Conservation (phyloP, 2,113 vertebrate species). For the Colossoma macropomum region DNA sequence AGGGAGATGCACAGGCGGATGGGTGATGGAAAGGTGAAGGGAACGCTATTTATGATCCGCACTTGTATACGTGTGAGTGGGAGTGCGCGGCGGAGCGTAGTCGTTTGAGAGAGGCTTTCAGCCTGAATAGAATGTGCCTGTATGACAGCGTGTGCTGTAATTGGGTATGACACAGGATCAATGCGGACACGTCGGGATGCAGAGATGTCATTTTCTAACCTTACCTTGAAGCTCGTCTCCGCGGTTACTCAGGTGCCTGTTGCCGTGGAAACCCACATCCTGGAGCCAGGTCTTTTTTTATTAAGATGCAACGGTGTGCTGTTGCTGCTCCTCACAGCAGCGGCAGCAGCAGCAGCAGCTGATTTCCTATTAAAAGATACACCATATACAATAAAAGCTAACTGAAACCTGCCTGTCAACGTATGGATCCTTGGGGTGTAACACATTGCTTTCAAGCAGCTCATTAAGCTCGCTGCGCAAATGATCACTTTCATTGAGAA, state of each 20-base stretch:
- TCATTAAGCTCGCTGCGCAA: neutral
- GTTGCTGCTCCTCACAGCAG: slow-evolving; percentile 13
- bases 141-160: slow-evolving; percentile 64
- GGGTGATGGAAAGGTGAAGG: neutral
- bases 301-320: slow-evolving; percentile 62
- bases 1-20: neutral
- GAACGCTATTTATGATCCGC: slow-evolving; percentile 19
- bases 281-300: slow-evolving; percentile 66
- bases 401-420: slow-evolving; percentile 53
- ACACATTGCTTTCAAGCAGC: slow-evolving; percentile 16
- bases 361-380: slow-evolving; percentile 53
- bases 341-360: neutral
- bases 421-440: slow-evolving; percentile 2
- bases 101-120: slow-evolving; percentile 41
- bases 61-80: neutral
- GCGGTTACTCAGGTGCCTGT: slow-evolving; percentile 58
- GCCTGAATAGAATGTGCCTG: slow-evolving; percentile 24
- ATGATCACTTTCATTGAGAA: too few species aligned
- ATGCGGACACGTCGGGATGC: slow-evolving; percentile 72
- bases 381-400: slow-evolving; percentile 34
- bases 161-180: slow-evolving; percentile 77
- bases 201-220: slow-evolving; percentile 61
- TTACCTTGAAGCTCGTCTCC: slow-evolving; percentile 64
- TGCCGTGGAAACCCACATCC: slow-evolving; percentile 74
- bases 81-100: slow-evolving; percentile 10